Evolutionary conservation across 2,888 invertebrate species (phyloP).

Genomic region (Thera obeliscata): DNA sequence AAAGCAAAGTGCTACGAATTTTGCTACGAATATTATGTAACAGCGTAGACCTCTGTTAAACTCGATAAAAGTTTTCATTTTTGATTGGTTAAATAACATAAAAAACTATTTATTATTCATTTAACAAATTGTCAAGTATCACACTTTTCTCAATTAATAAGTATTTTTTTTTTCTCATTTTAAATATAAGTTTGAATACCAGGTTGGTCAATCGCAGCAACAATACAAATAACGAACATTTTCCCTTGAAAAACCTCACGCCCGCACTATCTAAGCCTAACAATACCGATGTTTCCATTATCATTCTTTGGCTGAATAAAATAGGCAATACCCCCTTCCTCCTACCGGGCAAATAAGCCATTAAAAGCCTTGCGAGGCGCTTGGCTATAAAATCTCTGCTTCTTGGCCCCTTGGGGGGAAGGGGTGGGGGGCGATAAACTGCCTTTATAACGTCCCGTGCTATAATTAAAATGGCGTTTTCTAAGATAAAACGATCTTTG

Average conservation of each 20-base stretch:
- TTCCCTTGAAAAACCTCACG: not conserved
- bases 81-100: too few relatives aligned
- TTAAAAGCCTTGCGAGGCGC: conserved; percentile 80
- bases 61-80: too few relatives aligned
- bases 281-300: conserved; percentile 49
- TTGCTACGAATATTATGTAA: too few relatives aligned
- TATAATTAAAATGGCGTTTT: conserved; percentile 82
- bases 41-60: too few relatives aligned
- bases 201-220: too few relatives aligned
- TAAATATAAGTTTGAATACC: too few relatives aligned
- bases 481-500: conserved; percentile 61
- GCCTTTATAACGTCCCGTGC: conserved; percentile 79
- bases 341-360: conserved; percentile 82
- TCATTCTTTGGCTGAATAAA: conserved; percentile 72
- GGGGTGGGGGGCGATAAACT: conserved; percentile 75
- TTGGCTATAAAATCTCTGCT: conserved; percentile 83
- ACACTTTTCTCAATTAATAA: too few relatives aligned
- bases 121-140: too few relatives aligned
- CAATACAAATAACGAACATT: not conserved
- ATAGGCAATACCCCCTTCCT: conserved; percentile 68
- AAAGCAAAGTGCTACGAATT: too few relatives aligned
- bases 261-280: conserved; percentile 8
- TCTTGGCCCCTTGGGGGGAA: conserved; percentile 62
- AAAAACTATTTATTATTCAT: too few relatives aligned
- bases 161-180: too few relatives aligned